These are phyloP conservation scores for Microplitis mediator DNA, from an alignment of 1,140 invertebrate species.

Conservation along the genomic window DNA sequence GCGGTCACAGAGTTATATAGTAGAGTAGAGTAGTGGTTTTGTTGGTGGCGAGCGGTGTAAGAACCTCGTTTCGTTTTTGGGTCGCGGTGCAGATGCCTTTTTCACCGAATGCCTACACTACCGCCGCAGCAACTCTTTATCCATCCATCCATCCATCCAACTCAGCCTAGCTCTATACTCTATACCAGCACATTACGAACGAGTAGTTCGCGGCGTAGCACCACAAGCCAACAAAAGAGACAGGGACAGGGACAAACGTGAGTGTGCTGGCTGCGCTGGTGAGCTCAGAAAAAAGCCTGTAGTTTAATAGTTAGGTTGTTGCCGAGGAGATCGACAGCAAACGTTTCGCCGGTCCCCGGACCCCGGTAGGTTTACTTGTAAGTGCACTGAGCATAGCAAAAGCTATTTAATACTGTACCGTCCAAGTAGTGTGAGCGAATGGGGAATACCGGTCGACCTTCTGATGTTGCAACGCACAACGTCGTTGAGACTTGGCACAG, in stretches of 20 bases:
- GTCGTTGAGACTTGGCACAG: slow-evolving; percentile 55
- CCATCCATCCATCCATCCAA: no score
- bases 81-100: slow-evolving; percentile 15
- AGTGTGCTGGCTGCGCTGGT: no score
- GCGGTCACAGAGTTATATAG: neutral
- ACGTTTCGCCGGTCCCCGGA: no score
- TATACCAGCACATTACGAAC: no score
- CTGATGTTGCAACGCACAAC: slow-evolving; percentile 53
- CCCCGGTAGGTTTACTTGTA: no score
- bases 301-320: no score
- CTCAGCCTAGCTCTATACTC: no score
- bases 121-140: neutral
- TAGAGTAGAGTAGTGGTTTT: neutral
- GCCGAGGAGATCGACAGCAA: no score
- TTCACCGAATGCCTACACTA: neutral
- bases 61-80: slow-evolving; percentile 10
- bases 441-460: slow-evolving; percentile 58
- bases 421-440: neutral
- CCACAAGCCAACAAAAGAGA: neutral
- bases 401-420: no score
- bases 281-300: no score
- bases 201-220: neutral
- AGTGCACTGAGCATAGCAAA: no score
- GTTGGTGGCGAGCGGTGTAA: neutral
- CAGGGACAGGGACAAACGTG: neutral